phyloP scores from a whole-genome alignment of 2,888 invertebrate genomes.

The Leptinotarsa haldemani region DNA sequence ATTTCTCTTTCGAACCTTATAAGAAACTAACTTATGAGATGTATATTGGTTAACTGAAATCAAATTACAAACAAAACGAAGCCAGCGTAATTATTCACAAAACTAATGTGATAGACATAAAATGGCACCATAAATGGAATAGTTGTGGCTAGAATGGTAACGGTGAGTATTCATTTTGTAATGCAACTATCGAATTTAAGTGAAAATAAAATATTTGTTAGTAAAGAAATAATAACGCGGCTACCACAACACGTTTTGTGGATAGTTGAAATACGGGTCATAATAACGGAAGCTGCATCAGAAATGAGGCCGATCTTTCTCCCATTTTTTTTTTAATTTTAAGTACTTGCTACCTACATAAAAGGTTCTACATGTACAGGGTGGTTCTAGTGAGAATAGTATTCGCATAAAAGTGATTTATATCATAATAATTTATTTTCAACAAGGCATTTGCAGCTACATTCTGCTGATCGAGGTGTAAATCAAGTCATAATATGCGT shows the following conservation, averaged over 20 bases:
- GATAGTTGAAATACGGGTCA: slow-evolving; percentile 50
- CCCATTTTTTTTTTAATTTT: slow-evolving; percentile 47
- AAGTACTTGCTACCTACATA: slow-evolving; percentile 39
- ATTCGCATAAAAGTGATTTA: not conserved
- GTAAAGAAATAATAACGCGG: slow-evolving; percentile 46
- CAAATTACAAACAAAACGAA: not conserved
- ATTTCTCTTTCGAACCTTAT: too few relatives aligned
- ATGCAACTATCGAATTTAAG: slow-evolving; percentile 43
- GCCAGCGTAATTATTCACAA: not conserved
- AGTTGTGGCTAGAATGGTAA: slow-evolving; percentile 44
- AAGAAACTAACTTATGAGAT: not conserved
- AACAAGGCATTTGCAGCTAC: too few relatives aligned
- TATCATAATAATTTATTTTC: too few relatives aligned
- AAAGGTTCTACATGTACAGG: slow-evolving; percentile 4
- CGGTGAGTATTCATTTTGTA: slow-evolving; percentile 40
- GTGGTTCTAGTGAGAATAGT: not conserved
- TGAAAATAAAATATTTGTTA: slow-evolving; percentile 42
- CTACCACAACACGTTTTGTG: slow-evolving; percentile 53
- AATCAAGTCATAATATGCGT: too few relatives aligned
- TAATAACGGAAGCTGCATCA: slow-evolving; percentile 50
- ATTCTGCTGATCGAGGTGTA: too few relatives aligned
- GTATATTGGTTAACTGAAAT: not conserved
- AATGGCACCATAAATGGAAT: slow-evolving; percentile 31
- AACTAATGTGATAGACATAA: slow-evolving; percentile 8
- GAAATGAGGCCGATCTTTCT: slow-evolving; percentile 52